phyloP scores from a whole-genome alignment of 2,113 vertebrate species.

The Muscicapa adusta region DNA sequence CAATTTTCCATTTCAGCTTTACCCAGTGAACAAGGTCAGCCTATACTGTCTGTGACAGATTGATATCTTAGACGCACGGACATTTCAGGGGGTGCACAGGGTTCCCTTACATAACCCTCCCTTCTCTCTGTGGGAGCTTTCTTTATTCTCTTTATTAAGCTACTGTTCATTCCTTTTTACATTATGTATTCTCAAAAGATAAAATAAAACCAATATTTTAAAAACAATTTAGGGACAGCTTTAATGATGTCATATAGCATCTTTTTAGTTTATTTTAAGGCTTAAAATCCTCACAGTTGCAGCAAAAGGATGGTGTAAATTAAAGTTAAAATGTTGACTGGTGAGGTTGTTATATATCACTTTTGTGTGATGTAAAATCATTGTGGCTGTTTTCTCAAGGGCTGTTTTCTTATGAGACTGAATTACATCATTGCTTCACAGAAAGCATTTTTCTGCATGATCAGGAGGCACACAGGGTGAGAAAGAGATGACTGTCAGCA shows the following conservation, averaged over 20 bases:
- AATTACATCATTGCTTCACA: slow-evolving; percentile 40
- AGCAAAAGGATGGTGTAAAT: neutral
- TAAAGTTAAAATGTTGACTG: slow-evolving; percentile 4
- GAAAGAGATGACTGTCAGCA: neutral
- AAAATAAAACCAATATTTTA: neutral
- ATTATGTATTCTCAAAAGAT: neutral
- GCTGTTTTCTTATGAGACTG: neutral
- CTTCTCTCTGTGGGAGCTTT: neutral
- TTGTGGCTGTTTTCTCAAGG: neutral
- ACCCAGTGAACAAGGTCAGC: slow-evolving; percentile 18
- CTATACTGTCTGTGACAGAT: neutral
- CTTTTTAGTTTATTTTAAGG: neutral
- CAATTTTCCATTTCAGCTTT: slow-evolving; percentile 47
- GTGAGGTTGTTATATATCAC: neutral
- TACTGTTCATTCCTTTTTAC: neutral
- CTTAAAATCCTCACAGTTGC: neutral
- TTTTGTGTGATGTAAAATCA: neutral
- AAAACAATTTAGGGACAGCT: neutral
- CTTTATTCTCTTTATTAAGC: neutral
- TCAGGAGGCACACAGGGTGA: neutral
- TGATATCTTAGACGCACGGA: neutral
- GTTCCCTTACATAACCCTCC: neutral
- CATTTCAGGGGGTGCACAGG: neutral
- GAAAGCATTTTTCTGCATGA: slow-evolving; percentile 23
- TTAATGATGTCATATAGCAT: neutral